These are phyloP conservation scores for Rhipidura dahli DNA, from an alignment of 2,113 vertebrate species.

Conservation along the genomic window DNA sequence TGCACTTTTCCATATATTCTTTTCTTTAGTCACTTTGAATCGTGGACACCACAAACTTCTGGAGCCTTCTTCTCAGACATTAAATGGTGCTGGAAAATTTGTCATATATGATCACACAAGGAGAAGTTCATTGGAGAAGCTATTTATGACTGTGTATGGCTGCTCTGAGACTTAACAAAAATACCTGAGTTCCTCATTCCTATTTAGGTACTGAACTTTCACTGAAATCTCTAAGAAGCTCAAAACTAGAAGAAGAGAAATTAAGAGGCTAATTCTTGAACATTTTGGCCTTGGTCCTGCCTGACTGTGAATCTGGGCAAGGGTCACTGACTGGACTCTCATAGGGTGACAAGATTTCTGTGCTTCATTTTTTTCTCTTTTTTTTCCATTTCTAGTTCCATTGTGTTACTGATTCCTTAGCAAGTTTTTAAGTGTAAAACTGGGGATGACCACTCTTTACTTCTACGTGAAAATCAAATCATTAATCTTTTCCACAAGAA, in stretches of 20 bases:
- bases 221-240: neutral
- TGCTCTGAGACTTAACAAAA: neutral
- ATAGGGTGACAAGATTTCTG: neutral
- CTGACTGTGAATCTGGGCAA: neutral
- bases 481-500: neutral
- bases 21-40: neutral
- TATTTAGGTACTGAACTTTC: neutral
- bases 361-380: neutral
- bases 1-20: neutral
- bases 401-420: neutral
- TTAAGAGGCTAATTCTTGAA: neutral
- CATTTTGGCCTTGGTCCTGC: neutral
- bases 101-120: neutral
- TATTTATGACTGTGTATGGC: neutral
- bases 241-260: neutral
- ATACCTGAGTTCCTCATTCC: neutral
- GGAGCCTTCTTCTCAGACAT: neutral
- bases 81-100: neutral
- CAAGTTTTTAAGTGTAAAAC: neutral
- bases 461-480: neutral
- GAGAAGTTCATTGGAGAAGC: neutral
- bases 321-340: neutral
- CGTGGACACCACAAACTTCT: neutral
- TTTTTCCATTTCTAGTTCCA: neutral
- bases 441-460: neutral